Conservation (phyloP, 2,113 vertebrate species). For the Martes martes region DNA sequence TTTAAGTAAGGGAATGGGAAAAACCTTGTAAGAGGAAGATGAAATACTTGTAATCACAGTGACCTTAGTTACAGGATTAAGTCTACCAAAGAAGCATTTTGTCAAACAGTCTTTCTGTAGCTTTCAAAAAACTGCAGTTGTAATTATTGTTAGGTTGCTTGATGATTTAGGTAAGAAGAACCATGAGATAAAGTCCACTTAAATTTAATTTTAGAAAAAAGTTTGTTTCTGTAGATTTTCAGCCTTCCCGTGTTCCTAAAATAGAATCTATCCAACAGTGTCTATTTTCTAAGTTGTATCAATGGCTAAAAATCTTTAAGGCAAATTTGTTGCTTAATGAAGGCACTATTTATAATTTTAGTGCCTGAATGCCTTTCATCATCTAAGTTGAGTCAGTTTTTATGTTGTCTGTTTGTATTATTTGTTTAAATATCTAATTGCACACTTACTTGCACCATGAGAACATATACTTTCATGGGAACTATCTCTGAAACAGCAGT, state of each 20-base stretch:
- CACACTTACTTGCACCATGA: background rate
- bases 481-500: background rate
- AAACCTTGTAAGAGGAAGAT: background rate
- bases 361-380: background rate
- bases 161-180: background rate
- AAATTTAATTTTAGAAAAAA: background rate
- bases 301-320: background rate
- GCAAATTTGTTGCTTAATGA: background rate
- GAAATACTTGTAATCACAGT: background rate
- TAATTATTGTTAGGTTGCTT: background rate
- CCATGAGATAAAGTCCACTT: background rate
- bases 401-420: background rate
- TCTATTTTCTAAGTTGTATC: background rate
- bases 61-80: background rate
- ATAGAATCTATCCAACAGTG: background rate
- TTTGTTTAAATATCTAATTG: constrained; percentile 12
- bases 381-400: background rate
- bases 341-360: background rate
- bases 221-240: background rate
- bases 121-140: background rate
- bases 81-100: background rate
- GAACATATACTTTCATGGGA: background rate
- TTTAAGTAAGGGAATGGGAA: background rate
- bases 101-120: background rate
- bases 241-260: background rate